Base-by-base conservation (phyloP, 2,888 invertebrate species). In the Plebejus melissa region DNA sequence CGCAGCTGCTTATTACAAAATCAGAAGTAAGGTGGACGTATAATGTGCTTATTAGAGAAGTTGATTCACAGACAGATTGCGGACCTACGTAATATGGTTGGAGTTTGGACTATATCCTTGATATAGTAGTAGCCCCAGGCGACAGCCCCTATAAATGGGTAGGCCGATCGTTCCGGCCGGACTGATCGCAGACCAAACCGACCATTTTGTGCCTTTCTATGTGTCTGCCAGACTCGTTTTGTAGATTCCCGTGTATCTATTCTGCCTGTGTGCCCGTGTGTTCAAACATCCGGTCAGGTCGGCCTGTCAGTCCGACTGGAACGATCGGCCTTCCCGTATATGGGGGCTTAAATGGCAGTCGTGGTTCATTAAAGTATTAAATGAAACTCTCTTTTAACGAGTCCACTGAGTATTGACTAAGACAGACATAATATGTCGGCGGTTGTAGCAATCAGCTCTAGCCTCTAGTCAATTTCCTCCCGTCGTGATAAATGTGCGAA, bases 391-490 rank as follows among this genome's bases (percentile, higher is more conserved):
- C 72, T 54, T 72, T 54, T 54, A 72, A 13, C 54, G 16, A 32
- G 9, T 13, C 41, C 11, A n/a, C 50, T 32, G 13, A 16, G 60
- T 60, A 65, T 65, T 65, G 65, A 65, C 65, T 65, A 32, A 36
- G 65, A 65, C 32, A 36, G 32, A 71, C 28, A 72, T 72, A 72
- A 72, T 72, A 72, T 54, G 72, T 41, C 38, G 38, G 38, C 54
- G 5, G 54, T 28, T 16, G 72, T 22, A 54, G 54, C 46, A 65
- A 65, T 50, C 46, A 13, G 22, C 50, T 50, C 72, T 11, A 72
- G 72, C 32, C 50, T 50, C 72, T 11, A 72, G 72, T 54, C 54
- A 54, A 72, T 72, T 72, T 72, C 72, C 72, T 72, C 72, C n/a
- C 41, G 22, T 28, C 13, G 28, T 72, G 72, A 72, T 72, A 54